Evolutionary conservation across 2,888 invertebrate species (phyloP).

Genomic region (Dascillus cervinus): DNA sequence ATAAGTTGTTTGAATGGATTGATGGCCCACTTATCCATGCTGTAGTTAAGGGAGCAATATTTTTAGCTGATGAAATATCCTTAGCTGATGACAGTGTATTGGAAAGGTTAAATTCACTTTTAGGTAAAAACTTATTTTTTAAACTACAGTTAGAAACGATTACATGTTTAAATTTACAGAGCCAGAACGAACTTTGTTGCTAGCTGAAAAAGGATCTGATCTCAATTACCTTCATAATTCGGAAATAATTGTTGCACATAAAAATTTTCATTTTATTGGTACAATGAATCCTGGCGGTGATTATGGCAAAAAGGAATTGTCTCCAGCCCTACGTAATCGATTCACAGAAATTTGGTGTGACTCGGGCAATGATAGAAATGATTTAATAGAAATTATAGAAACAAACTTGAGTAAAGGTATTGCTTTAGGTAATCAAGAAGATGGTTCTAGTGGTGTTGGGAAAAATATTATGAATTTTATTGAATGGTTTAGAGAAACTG

Average conservation of each 20-base stretch:
- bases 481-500: constrained; percentile 63
- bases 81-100: constrained; percentile 96
- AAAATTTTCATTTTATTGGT: constrained; percentile 83
- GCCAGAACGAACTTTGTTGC: constrained; percentile 80
- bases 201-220: constrained; percentile 83
- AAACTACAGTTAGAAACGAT: background rate
- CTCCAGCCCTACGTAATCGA: constrained; percentile 92
- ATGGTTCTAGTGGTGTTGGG: constrained; percentile 54
- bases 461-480: constrained; percentile 71
- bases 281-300: constrained; percentile 99
- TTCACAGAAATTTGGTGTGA: constrained; percentile 99
- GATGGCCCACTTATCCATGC: constrained; percentile 92
- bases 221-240: constrained; percentile 45
- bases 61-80: constrained; percentile 98
- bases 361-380: constrained; percentile 60
- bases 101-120: constrained; percentile 91
- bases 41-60: constrained; percentile 81
- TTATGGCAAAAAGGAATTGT: constrained; percentile 98
- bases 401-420: constrained; percentile 61
- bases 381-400: constrained; percentile 72
- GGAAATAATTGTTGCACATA: constrained; percentile 55
- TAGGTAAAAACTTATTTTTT: constrained; percentile 44
- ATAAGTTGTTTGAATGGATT: constrained; percentile 89
- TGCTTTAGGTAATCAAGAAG: constrained; percentile 47
- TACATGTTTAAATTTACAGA: constrained; percentile 45